Evolutionary conservation across 30 jellyfish, hydroid and myxozoan genomes (phyloP).

Genomic region (Morbakka virulenta): DNA sequence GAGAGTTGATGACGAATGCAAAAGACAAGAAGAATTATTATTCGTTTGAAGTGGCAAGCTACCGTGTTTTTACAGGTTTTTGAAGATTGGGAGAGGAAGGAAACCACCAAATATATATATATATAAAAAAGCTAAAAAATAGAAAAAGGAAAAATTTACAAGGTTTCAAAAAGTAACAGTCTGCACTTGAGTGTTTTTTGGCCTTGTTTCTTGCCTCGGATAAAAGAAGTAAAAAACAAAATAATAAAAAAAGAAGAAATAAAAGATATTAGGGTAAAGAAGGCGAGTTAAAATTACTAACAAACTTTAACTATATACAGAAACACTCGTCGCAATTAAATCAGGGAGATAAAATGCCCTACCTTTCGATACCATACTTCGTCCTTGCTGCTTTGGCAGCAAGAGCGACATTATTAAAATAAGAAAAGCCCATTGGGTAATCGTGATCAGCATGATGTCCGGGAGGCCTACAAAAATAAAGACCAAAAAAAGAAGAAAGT

Average conservation of each 20-base stretch:
- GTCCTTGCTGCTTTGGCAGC: constrained; percentile 78
- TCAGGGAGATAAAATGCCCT: not conserved
- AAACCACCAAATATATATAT: too few species aligned
- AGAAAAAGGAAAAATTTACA: too few species aligned
- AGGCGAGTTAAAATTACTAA: not conserved
- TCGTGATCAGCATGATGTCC: constrained; percentile 90
- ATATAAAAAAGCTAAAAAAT: too few species aligned
- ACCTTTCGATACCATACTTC: constrained; percentile 67
- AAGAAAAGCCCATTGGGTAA: constrained; percentile 89
- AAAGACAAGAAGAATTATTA: too few species aligned
- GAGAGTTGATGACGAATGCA: too few species aligned
- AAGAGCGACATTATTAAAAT: constrained; percentile 85
- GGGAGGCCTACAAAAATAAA: constrained; percentile 73
- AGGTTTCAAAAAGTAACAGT: too few species aligned
- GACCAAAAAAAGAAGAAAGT: not conserved
- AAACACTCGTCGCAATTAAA: not conserved
- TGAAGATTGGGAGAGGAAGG: too few species aligned
- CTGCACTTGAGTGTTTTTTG: too few species aligned
- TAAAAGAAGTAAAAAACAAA: not conserved
- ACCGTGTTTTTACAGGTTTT: too few species aligned
- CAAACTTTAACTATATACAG: not conserved
- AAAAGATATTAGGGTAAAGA: not conserved
- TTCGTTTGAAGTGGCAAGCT: too few species aligned
- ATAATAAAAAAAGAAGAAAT: not conserved
- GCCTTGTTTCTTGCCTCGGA: not conserved